Evolutionary conservation across 2,888 invertebrate species (phyloP), one percentile per base, ranked within the genome.

Genomic region (Campoplex nolae): DNA sequence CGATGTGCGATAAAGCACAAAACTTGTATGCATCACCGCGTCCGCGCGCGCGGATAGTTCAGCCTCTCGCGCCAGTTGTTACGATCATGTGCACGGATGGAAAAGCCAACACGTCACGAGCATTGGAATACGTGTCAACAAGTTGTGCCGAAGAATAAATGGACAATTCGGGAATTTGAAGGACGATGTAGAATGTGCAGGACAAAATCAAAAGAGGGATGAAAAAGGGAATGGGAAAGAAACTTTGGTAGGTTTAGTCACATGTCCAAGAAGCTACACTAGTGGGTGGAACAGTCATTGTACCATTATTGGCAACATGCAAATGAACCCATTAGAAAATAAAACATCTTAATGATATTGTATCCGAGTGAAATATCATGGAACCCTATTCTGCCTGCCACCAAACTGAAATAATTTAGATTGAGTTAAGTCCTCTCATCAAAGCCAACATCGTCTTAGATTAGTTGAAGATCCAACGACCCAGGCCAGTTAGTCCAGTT

Each of bases 11-110:
- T 89, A 89, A 89, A 89, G 87, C 87, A 78, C 75, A 83, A 88
- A 91, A 90, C 87, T 91, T 89, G 88, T 81, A 84, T 84, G 88
- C 85, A 75, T 88, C 81, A 68, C 70, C 77, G 82, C 76, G 45
- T 81, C 73, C 56, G 79, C 88, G 78, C 65, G 45, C 23, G 65
- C 28, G 58, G 73, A 77, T 79, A 51, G 79, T 71, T 83, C 38
- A 48, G 70, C 54, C 74, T 83, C 35, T 51, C 67, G 28, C 71
- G 48, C 70, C 76, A 76, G 77, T 70, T 75, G 68, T 76, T 70
- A 32, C 73, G 58, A 70, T 48, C 70, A 71, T 75, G 77, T 79
- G 70, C 79, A 88, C 71, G 68, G 48, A 77, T 67, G 76, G 70
- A 77, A 78, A 68, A 62, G 42, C 65, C 65, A 38, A 56, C 70